phyloP scores from a whole-genome alignment of 2,113 vertebrate genomes.

The Arenaria interpres region DNA sequence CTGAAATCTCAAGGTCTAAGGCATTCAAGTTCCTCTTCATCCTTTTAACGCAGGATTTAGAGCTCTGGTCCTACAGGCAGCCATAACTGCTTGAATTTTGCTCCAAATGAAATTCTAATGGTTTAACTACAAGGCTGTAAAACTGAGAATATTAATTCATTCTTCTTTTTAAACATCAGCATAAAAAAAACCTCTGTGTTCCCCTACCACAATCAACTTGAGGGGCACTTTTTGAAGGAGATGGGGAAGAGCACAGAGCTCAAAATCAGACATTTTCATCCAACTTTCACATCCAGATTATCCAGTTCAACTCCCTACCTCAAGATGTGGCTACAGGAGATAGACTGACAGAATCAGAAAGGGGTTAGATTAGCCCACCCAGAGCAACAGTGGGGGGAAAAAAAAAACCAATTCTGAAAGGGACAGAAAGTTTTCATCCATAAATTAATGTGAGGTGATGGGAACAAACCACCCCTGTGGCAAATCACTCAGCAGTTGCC shows the following conservation, averaged over 20 bases:
- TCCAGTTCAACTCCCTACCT: neutral
- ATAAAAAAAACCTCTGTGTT: rapidly evolving
- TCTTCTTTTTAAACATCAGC: neutral
- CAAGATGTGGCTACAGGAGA: neutral
- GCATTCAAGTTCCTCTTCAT: neutral
- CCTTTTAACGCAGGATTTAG: neutral
- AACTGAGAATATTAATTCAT: neutral
- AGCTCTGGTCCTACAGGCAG: neutral
- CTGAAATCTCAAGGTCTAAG: neutral
- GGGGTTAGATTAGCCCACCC: neutral
- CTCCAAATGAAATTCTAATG: neutral
- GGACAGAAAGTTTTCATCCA: neutral
- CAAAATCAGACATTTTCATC: neutral
- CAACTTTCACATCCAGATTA: neutral
- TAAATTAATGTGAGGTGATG: neutral
- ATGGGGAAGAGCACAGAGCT: neutral
- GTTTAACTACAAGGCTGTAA: neutral
- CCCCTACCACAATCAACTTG: neutral
- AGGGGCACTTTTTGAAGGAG: neutral
- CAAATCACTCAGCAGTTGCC: neutral
- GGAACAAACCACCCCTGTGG: neutral
- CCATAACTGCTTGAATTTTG: neutral
- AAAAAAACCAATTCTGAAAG: neutral
- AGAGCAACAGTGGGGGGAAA: neutral
- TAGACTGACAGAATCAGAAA: neutral